Evolutionary conservation across 2,888 invertebrate species (phyloP).

Genomic region (Drosophila setosimentum): DNA sequence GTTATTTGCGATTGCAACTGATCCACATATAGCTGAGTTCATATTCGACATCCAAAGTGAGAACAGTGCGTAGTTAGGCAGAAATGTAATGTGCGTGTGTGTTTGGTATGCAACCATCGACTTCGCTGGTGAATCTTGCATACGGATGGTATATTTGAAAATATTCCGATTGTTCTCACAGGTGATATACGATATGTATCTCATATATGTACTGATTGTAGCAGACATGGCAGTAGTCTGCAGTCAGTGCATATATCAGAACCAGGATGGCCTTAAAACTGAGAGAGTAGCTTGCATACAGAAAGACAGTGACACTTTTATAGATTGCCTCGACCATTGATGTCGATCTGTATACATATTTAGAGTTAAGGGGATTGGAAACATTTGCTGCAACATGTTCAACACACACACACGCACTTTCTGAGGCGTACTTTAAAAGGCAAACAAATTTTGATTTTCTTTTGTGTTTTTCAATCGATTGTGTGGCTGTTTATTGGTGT

Average conservation of each 20-base stretch:
- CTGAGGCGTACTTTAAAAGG: conserved; percentile 10
- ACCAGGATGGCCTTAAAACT: background rate
- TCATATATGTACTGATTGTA: background rate
- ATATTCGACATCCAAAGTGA: background rate
- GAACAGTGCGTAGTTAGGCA: background rate
- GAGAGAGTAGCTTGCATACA: background rate
- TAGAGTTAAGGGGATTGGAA: background rate
- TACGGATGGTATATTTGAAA: background rate
- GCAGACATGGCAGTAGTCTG: background rate
- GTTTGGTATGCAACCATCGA: too few relatives aligned
- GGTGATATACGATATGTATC: background rate
- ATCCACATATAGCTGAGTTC: background rate
- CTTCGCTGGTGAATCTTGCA: background rate
- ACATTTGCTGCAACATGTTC: too few relatives aligned
- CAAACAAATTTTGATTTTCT: conserved; percentile 43
- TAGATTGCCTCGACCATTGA: background rate
- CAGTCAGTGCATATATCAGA: background rate
- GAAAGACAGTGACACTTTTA: background rate
- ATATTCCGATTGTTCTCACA: too few relatives aligned
- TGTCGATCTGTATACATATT: background rate
- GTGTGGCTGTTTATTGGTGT: conserved; percentile 2
- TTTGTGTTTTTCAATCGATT: conserved; percentile 65
- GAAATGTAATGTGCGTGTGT: too few relatives aligned
- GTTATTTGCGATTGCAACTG: background rate
- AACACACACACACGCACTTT: conserved; percentile 1